Percentiles rank a stretch among this genome's conserved stretches.
phyloP scores from a whole-genome alignment of 2,888 invertebrate genomes.

The Polyommatus icarus region DNA sequence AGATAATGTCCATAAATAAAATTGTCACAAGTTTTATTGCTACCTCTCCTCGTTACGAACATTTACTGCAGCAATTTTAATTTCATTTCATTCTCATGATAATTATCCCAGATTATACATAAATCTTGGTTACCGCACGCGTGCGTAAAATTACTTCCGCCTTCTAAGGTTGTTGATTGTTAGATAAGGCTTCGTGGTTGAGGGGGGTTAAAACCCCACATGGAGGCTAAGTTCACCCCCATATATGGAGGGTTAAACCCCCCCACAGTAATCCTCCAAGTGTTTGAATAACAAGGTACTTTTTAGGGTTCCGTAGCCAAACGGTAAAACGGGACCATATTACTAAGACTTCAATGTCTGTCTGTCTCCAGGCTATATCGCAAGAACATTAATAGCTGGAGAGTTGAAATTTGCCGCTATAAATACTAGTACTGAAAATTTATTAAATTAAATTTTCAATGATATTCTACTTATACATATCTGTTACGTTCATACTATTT shows the following conservation, averaged over 20 bases:
- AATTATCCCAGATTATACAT: constrained; percentile 12
- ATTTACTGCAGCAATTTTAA: background rate
- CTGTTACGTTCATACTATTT: too few species aligned
- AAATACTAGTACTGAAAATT: too few species aligned
- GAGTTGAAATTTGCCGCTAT: too few species aligned
- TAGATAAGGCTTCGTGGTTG: constrained; percentile 20
- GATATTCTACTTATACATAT: too few species aligned
- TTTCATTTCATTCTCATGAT: background rate
- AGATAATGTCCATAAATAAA: too few species aligned
- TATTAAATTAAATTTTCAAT: too few species aligned
- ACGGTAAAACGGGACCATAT: too few species aligned
- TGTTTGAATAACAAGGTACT: constrained; percentile 19
- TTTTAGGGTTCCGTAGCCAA: background rate
- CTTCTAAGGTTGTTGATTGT: constrained; percentile 30
- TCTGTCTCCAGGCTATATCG: too few species aligned
- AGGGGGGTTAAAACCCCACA: constrained; percentile 10
- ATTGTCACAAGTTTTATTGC: background rate
- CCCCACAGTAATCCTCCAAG: background rate
- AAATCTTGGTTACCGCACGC: constrained; percentile 13
- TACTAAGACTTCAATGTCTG: too few species aligned
- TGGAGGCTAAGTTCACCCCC: background rate
- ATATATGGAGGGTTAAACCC: background rate
- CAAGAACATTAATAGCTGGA: too few species aligned
- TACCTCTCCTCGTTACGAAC: background rate
- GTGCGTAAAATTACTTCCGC: constrained; percentile 26